Base-by-base conservation (phyloP, 2,797 vertebrate genomes). In the Muscicapa comitata region DNA sequence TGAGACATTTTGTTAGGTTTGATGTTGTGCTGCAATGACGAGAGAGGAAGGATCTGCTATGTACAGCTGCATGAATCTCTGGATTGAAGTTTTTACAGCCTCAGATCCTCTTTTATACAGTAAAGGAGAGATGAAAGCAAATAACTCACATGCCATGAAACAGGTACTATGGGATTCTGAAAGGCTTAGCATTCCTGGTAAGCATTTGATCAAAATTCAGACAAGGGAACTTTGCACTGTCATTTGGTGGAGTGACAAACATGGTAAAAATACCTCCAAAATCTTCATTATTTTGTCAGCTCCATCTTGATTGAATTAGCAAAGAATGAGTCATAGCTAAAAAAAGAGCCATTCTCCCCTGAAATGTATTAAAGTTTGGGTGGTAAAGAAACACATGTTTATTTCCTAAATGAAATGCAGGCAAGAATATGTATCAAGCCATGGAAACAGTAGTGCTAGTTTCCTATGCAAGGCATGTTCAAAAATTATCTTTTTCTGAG, bases 181-280 rank as follows among this genome's bases (percentile, higher is more conserved):
- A 95, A 96, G 95, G 96, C 97, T 97, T 95, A 86, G 95, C 66
- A 93, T 96, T 96, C 94, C 96, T 97, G 86, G 94, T 96, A 96
- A 92, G 97, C 95, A 95, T 98, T 98, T 97, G 97, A 98, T 98
- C 77, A 91, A 97, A 97, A 98, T 97, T 97, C 97, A 98, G 97
- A 97, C 95, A 95, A 95, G 95, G 87, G 91, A 96, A 97, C 94
- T 71, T 93, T 87, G 94, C 71, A 93, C 91, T 97, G 95, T 97
- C 68, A 94, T 96, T 96, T 91, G 79, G 95, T 94, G n/a, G 86
- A 95, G 93, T 97, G 95, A 96, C 92, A 97, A 97, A 97, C 96
- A 96, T 63, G 95, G 92, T 93, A 93, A 96, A 96, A 94, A 93
- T 95, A 96, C 95, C 94, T 97, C 87, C 85, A 96, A 96, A 98